Percentiles rank a stretch among this genome's conserved stretches.
Conservation (phyloP, 2,113 vertebrate species). For the Nibea coibor region DNA sequence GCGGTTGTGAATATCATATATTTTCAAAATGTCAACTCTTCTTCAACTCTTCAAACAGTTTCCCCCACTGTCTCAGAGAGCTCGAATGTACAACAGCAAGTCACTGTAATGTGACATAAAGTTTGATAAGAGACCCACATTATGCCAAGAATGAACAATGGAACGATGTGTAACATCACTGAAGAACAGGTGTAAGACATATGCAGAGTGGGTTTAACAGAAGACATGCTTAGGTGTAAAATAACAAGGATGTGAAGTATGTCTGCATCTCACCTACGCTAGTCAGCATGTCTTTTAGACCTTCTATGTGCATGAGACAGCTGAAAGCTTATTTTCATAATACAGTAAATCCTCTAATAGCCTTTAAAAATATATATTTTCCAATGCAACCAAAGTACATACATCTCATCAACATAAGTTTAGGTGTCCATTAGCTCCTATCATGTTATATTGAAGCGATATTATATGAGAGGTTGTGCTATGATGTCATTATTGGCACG, state of each 20-base stretch:
- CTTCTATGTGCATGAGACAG: slow-evolving; percentile 10
- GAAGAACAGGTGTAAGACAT: slow-evolving; percentile 22
- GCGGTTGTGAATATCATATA: no score
- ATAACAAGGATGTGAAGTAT: slow-evolving; percentile 25
- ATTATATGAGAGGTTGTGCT: no score
- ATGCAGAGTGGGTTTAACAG: slow-evolving; percentile 53
- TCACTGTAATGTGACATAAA: not conserved
- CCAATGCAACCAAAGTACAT: no score
- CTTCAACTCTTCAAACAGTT: not conserved
- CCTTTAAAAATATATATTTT: not conserved
- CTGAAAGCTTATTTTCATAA: slow-evolving; percentile 19
- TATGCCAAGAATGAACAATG: not conserved
- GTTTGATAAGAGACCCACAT: not conserved
- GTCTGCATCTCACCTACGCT: slow-evolving; percentile 33
- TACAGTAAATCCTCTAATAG: not conserved
- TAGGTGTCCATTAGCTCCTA: not conserved
- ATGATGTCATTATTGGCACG: no score
- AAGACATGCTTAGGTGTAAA: slow-evolving; percentile 30
- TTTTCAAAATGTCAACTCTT: no score
- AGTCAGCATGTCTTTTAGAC: not conserved
- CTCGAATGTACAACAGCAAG: not conserved
- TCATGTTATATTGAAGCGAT: not conserved
- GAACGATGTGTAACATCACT: not conserved
- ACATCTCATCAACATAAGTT: no score
- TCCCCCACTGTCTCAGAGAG: not conserved